A percentile compares a stretch with the other conserved stretches of the same genome.
Evolutionary conservation across 2,888 invertebrate species (phyloP).

Genomic region (Heliconius ismenius): DNA sequence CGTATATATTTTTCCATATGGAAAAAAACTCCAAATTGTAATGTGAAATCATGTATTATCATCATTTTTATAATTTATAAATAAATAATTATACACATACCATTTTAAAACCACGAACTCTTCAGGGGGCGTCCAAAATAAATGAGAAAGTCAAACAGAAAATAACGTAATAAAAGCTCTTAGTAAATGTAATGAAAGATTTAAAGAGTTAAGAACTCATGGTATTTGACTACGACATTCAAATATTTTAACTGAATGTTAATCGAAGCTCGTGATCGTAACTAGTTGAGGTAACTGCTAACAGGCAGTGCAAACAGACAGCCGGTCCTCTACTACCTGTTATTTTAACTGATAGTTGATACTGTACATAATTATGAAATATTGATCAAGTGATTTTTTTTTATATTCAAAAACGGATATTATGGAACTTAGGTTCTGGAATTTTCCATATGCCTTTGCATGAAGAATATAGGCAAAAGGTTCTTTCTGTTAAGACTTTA

Average conservation of each 20-base stretch:
- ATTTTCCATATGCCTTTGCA: neutral
- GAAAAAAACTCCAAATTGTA: neutral
- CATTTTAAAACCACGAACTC: neutral
- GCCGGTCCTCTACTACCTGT: constrained; percentile 60
- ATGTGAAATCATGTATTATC: neutral
- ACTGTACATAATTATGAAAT: constrained; percentile 23
- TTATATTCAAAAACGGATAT: neutral
- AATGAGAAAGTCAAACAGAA: constrained; percentile 20
- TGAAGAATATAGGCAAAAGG: neutral
- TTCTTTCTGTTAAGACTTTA: neutral
- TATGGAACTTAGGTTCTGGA: neutral
- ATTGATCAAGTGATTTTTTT: constrained; percentile 14
- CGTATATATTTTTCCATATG: neutral
- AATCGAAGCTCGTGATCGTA: constrained; percentile 56
- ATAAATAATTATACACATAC: neutral
- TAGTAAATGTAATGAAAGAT: constrained; percentile 28
- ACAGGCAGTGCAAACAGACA: constrained; percentile 67
- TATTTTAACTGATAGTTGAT: constrained; percentile 37
- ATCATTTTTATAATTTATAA: neutral
- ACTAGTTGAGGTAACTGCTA: constrained; percentile 64
- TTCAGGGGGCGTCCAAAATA: constrained; percentile 11
- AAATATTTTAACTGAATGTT: constrained; percentile 46
- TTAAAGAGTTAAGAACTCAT: constrained; percentile 12
- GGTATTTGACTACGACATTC: constrained; percentile 32
- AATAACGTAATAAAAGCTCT: constrained; percentile 28